A percentile compares a stretch with the other conserved stretches of the same genome.
Evolutionary conservation across 1,140 invertebrate genomes (phyloP).

Genomic region (Caerostris darwini): DNA sequence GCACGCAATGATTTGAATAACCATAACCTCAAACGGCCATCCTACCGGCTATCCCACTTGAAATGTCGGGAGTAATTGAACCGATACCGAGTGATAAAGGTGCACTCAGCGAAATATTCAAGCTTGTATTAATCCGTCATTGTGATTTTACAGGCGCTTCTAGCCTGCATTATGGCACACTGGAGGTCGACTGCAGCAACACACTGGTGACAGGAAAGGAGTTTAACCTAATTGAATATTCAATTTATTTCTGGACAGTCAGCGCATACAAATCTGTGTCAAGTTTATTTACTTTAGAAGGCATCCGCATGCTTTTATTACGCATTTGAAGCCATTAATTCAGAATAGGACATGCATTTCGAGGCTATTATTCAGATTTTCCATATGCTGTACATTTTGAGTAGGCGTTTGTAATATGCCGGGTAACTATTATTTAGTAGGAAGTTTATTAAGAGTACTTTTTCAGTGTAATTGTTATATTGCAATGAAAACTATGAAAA

Average conservation of each 20-base stretch:
- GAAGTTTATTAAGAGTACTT: too few relatives aligned
- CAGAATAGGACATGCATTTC: not conserved
- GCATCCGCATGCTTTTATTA: not conserved
- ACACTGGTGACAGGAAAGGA: not conserved
- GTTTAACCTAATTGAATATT: conserved; percentile 23
- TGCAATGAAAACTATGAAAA: too few relatives aligned
- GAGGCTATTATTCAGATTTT: too few relatives aligned
- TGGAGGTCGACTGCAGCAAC: not conserved
- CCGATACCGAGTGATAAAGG: conserved; percentile 19
- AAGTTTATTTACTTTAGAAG: not conserved
- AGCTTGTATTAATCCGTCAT: conserved; percentile 14
- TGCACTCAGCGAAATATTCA: not conserved
- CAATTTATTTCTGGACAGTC: not conserved
- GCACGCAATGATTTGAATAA: not conserved
- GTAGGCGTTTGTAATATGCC: too few relatives aligned
- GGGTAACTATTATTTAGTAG: too few relatives aligned
- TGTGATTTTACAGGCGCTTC: conserved; percentile 17
- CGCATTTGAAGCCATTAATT: not conserved
- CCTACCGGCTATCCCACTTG: not conserved
- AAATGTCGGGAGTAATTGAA: conserved; percentile 24
- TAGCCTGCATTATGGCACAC: not conserved
- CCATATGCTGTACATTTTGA: too few relatives aligned
- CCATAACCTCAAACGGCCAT: conserved; percentile 7
- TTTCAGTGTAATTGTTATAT: too few relatives aligned
- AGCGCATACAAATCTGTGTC: not conserved